Evolutionary conservation across 2,888 invertebrate species (phyloP).

Genomic region (Orthonychiurus folsomi): DNA sequence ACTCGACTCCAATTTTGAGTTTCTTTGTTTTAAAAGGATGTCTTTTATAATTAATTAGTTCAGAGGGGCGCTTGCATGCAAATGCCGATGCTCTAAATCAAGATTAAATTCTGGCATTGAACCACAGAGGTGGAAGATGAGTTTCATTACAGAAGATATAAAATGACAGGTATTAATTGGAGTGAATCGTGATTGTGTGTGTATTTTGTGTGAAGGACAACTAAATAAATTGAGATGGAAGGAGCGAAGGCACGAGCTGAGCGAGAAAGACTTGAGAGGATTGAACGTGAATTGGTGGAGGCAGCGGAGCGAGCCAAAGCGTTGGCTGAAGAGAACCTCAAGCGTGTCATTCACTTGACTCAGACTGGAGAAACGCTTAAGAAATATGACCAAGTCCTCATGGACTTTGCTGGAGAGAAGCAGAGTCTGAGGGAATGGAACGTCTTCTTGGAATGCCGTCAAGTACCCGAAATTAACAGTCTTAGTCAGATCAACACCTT

Average conservation of each 20-base stretch:
- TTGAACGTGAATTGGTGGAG: constrained; percentile 22
- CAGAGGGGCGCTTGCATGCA: no score
- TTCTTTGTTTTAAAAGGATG: no score
- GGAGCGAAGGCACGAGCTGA: constrained; percentile 5
- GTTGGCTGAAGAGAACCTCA: constrained; percentile 17
- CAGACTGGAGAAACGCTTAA: constrained; percentile 25
- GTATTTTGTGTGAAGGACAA: no score
- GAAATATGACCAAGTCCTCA: not conserved
- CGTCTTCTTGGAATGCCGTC: constrained; percentile 29
- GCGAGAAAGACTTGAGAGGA: constrained; percentile 11
- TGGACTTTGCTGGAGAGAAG: constrained; percentile 1
- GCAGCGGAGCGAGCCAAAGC: constrained; percentile 18
- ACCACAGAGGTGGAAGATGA: no score
- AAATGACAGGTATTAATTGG: no score
- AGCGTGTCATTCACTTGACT: constrained; percentile 23
- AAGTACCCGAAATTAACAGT: constrained; percentile 31
- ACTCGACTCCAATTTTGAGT: no score
- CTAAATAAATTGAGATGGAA: no score
- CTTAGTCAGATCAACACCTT: constrained; percentile 34
- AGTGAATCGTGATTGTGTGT: no score
- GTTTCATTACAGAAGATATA: no score
- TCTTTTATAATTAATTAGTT: no score
- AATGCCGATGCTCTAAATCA: no score
- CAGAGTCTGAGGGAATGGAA: constrained; percentile 20
- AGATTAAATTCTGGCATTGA: no score